A percentile compares a stretch with the other conserved stretches of the same genome.
Evolutionary conservation across 2,113 vertebrate genomes (phyloP).

Genomic region (Pomatorhinus ruficollis): DNA sequence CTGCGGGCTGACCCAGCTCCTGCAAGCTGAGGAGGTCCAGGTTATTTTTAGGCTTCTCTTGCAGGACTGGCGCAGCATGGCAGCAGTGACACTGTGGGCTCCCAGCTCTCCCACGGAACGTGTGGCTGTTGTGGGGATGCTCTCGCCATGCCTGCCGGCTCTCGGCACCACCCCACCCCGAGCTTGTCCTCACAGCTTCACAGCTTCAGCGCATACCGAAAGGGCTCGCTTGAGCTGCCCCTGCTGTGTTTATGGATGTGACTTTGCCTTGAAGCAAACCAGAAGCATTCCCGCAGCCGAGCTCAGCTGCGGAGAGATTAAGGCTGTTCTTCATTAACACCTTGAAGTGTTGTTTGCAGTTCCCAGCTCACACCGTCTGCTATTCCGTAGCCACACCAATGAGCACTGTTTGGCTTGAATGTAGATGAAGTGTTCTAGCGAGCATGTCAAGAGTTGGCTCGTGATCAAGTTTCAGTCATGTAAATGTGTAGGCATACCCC

Average conservation of each 20-base stretch:
- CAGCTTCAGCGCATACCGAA: background rate
- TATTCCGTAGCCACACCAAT: background rate
- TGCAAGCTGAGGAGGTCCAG: background rate
- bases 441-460: background rate
- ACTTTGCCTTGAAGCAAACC: background rate
- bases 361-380: background rate
- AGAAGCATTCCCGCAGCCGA: background rate
- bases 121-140: background rate
- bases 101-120: fast-evolving
- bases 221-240: background rate
- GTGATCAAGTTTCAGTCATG: background rate
- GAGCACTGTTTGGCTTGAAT: background rate
- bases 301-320: background rate
- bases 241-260: background rate
- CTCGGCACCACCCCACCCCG: fast-evolving
- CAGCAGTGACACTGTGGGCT: fast-evolving
- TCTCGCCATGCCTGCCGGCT: fast-evolving
- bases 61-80: fast-evolving
- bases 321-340: slow-evolving; percentile 9
- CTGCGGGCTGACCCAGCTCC: background rate
- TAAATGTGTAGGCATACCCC: background rate
- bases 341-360: background rate
- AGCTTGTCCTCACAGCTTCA: background rate
- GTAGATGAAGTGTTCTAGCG: background rate
- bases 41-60: background rate